Conservation (phyloP, 2,113 vertebrate species). For the Theristicus caerulescens region DNA sequence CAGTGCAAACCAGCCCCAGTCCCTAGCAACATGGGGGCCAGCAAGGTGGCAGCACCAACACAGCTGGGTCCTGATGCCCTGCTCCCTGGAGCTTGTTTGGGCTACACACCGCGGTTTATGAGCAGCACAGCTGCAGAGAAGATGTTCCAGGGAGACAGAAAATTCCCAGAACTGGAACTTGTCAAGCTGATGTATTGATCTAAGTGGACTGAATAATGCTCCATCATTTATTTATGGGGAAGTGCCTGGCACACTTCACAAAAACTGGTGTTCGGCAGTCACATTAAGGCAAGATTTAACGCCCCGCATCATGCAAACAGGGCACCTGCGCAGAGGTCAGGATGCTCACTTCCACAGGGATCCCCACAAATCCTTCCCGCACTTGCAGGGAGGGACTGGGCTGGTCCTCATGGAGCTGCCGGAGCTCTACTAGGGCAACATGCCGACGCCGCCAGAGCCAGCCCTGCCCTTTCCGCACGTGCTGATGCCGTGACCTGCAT, state of each 20-base stretch:
- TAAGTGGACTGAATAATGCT: conserved; percentile 51
- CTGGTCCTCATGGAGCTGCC: not conserved
- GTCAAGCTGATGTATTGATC: conserved; percentile 57
- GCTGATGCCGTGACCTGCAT: not conserved
- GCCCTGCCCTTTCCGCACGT: accelerated
- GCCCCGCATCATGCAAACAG: not conserved
- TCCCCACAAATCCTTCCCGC: not conserved
- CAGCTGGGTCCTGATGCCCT: not conserved
- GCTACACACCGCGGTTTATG: not conserved
- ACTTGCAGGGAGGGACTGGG: accelerated
- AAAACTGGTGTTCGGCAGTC: not conserved
- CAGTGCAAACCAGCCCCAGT: not conserved
- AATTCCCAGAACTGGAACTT: conserved; percentile 47
- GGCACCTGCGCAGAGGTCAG: not conserved
- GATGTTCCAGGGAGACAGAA: conserved; percentile 30
- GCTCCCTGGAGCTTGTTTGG: not conserved
- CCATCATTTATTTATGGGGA: conserved; percentile 58
- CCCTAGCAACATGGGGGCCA: accelerated
- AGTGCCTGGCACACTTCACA: conserved; percentile 24
- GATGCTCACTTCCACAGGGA: not conserved
- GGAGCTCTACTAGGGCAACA: not conserved
- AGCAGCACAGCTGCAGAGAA: not conserved
- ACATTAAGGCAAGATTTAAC: conserved; percentile 43
- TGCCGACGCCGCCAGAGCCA: accelerated
- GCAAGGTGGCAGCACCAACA: not conserved